These are phyloP conservation scores for Sorex maritimensis DNA, from an alignment of 2,797 vertebrate species.

Conservation along the genomic window DNA sequence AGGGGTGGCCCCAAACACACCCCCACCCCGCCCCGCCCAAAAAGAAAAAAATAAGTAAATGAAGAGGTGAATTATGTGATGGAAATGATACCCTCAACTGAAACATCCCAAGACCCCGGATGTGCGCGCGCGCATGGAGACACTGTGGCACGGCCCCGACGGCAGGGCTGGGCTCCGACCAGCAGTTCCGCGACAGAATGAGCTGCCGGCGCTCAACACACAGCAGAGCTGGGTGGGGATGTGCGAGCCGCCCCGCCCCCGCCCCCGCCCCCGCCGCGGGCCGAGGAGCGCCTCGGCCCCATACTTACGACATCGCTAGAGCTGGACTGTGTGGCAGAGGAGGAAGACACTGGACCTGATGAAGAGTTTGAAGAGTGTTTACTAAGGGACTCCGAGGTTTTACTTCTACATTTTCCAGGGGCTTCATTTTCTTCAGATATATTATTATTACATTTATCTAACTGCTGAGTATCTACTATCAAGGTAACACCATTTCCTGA, in stretches of 20 bases:
- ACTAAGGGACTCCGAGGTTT: constrained; percentile 92
- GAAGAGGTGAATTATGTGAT: too few relatives aligned
- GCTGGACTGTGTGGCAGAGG: constrained; percentile 95
- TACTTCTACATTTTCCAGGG: constrained; percentile 92
- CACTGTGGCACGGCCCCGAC: too few relatives aligned
- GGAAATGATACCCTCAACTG: too few relatives aligned
- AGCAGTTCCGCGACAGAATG: neutral
- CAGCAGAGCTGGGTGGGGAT: too few relatives aligned
- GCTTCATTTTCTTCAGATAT: constrained; percentile 93
- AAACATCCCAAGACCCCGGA: too few relatives aligned
- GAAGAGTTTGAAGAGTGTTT: constrained; percentile 98
- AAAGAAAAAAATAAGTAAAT: too few relatives aligned
- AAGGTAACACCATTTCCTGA: constrained; percentile 96
- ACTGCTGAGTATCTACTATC: constrained; percentile 95
- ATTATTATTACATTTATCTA: constrained; percentile 98
- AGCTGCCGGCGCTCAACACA: too few relatives aligned
- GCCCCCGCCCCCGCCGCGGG: neutral
- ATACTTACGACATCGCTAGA: constrained; percentile 97
- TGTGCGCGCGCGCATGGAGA: too few relatives aligned
- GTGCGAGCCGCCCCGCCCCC: neutral
- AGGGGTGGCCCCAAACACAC: too few relatives aligned
- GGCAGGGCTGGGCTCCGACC: too few relatives aligned
- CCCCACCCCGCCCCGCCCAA: too few relatives aligned
- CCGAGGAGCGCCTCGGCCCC: accelerated
- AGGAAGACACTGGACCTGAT: constrained; percentile 95